phyloP scores from a whole-genome alignment of 92 coral and sea anemone species.

The Micromussa lordhowensis region DNA sequence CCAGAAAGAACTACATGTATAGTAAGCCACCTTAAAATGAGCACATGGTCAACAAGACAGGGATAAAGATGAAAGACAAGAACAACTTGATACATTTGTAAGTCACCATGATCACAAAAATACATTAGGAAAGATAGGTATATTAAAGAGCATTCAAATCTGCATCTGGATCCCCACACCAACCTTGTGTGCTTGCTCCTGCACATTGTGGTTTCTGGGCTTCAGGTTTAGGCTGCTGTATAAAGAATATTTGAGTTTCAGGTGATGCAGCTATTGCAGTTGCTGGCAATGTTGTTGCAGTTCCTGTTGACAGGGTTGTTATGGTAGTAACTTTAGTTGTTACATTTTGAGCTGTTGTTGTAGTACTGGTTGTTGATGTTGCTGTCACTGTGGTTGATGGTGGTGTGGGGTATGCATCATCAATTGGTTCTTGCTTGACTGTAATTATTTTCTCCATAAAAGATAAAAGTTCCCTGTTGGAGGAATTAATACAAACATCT shows the following conservation, averaged over 20 bases:
- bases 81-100: too few species aligned
- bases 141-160: too few species aligned
- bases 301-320: conserved; percentile 9
- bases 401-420: conserved; percentile 63
- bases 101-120: too few species aligned
- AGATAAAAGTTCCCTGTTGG: conserved; percentile 48
- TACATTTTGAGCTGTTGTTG: conserved; percentile 24
- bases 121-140: too few species aligned
- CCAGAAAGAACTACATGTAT: too few species aligned
- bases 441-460: conserved; percentile 94
- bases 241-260: conserved; percentile 37
- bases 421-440: conserved; percentile 91
- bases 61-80: too few species aligned
- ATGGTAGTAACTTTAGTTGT: conserved; percentile 31
- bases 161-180: background rate
- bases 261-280: conserved; percentile 26
- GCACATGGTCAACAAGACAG: too few species aligned
- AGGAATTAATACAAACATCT: background rate
- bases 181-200: conserved; percentile 36
- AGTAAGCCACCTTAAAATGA: too few species aligned
- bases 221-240: conserved; percentile 52
- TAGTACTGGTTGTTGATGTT: conserved; percentile 6
- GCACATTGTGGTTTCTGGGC: conserved; percentile 23
- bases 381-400: conserved; percentile 28
- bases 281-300: background rate